Evolutionary conservation across 1,140 invertebrate species (phyloP), one percentile per base, ranked within the genome.

Genomic region (Achatina immaculata): DNA sequence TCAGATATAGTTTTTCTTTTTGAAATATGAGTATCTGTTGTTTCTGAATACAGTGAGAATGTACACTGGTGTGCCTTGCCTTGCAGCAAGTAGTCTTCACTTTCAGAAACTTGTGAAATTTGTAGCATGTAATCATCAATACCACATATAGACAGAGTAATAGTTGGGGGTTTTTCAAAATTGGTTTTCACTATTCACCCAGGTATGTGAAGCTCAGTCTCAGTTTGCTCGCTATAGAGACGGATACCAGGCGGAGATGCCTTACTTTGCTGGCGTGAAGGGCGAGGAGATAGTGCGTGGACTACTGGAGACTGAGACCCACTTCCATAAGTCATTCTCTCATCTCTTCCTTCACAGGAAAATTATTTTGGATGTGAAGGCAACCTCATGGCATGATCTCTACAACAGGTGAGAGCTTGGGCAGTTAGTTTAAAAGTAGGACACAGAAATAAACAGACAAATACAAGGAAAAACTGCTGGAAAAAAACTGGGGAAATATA

Each of bases 321-420:
- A 94, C 85, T 96, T 96, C 90, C 90, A 93, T 36, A 90, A 94
- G 24, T 93, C 94, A 40, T 88, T 97, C 19, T 86, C 89, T 58
- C 91, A 92, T 40, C 91, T 97, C 14, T 90, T 94, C 86, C 89
- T 90, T 14, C 92, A 93, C 19, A 93, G 93, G 65, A 86, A 92
- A 42, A 93, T 92, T 7, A 95, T 96, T 71, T 91, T 97, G 36
- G 94, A 97, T 87, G 95, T 97, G 0, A 93, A 93, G 81, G 92
- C 91, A 19, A 91, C 93, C 11, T 91, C 93, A 9, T 95, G 95
- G 95, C 94, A 95, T 86, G 94, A 96, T 84, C 93, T 94, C 85
- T 95, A 96, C 85, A 92, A 94, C 68, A 91, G 82, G 92, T 92
- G 86, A 85, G 78, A 31, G 28, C n/a, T n/a, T n/a, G n/a, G n/a